Percentiles rank a stretch among this genome's conserved stretches.
phyloP scores from a whole-genome alignment of 2,888 invertebrate species.

The Helleia helle region DNA sequence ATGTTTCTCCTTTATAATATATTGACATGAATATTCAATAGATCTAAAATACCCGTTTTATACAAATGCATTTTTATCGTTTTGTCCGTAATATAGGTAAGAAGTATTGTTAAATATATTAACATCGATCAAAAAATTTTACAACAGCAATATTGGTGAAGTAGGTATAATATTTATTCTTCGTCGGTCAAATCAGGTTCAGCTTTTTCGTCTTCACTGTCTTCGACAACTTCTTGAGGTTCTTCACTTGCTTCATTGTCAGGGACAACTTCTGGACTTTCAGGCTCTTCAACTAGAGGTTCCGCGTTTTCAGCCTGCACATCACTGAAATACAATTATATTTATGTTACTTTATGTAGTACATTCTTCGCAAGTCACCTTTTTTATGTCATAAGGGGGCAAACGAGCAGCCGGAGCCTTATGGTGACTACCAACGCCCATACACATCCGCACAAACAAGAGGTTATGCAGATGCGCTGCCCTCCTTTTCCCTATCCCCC shows the following conservation, averaged over 20 bases:
- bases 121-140: not conserved
- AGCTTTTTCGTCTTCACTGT: constrained; percentile 62
- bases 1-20: constrained; percentile 18
- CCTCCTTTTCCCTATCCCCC: too few relatives aligned
- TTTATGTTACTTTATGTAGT: not conserved
- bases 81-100: not conserved
- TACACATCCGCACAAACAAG: too few relatives aligned
- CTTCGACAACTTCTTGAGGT: constrained; percentile 46
- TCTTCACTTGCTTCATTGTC: constrained; percentile 31
- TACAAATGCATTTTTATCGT: not conserved
- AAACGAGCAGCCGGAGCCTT: too few relatives aligned
- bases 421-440: too few relatives aligned
- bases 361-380: too few relatives aligned
- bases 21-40: constrained; percentile 46
- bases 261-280: constrained; percentile 47
- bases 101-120: not conserved
- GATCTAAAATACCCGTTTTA: constrained; percentile 25
- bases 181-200: constrained; percentile 70
- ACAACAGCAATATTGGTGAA: constrained; percentile 1
- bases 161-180: constrained; percentile 39
- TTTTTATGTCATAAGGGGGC: too few relatives aligned
- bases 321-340: constrained; percentile 33
- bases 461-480: too few relatives aligned
- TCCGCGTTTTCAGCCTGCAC: constrained; percentile 44
- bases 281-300: constrained; percentile 66